Base-by-base conservation (phyloP, 2,888 invertebrate genomes). In the Tachystola acroxantha region DNA sequence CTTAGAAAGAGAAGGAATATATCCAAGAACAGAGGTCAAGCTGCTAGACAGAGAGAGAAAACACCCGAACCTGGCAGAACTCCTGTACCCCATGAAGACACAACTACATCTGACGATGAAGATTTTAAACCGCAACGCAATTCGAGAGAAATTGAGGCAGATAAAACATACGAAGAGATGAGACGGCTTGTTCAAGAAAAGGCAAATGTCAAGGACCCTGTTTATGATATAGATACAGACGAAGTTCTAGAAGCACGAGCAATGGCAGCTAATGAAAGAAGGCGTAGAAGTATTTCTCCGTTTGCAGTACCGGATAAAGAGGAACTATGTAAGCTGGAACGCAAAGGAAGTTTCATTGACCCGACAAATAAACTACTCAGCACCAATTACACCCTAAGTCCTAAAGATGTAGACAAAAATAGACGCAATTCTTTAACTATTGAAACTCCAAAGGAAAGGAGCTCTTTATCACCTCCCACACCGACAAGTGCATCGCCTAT, bases 1-100 rank as follows among this genome's bases (percentile, higher is more conserved):
- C 75, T 90, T 26, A 88, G 90, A 37, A 90, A 90, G 51, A 86
- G 92, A 32, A 86, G 93, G 43, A 90, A 89, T 46, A 70, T 91
- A 27, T 88, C 90, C 0, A 90, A 89, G 56, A 89, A 88, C 45
- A 79, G 89, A 58, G 78, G 80, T 10, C 79, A 78, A 50, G 78
- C 80, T 38, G 65, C 82, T 7, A 73, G 85, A 39, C 82, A 84
- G 38, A 71, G 88, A 50, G 88, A 88, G 53, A 82, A 88, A 40
- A 88, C 88, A 7, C 88, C 88, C 4, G 88, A 88, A 52, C 86
- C 88, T 1, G 70, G 80, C 25, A 71, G 82, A 55, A 74, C 78
- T 37, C 78, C 78, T 14, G 65, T 89, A 13, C 85, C 85, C 14
- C 82, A 84, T 36, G 89, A 92, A 47, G 92, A 92, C 41, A 89